Base-by-base conservation (phyloP, 2,888 invertebrate species). In the Strigamia transsilvanica region DNA sequence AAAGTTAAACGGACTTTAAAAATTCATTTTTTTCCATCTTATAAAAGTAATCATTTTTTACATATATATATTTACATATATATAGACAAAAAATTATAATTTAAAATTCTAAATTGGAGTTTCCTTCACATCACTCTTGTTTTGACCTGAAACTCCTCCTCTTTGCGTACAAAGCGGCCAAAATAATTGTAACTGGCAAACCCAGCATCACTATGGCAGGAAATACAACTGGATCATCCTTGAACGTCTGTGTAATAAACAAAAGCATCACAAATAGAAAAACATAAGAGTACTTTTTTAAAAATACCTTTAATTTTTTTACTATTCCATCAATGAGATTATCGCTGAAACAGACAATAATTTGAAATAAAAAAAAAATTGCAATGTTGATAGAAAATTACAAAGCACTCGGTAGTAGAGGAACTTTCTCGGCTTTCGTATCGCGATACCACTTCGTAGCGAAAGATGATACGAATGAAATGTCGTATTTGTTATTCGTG, bases 351-450 rank as follows among this genome's bases (percentile, higher is more conserved):
- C n/a, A 9, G 4, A 51, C 13, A 51, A n/a, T n/a, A 51, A 51
- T 51, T 3, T 34, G 34, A 34, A 34, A 51, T 6, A n/a, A n/a
- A 6, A n/a, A 51, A 51, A 51, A 51, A 51, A 51, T n/a, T 51
- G 10, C n/a, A 34, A 34, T 34, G 7, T 34, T 34, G 34, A 34
- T 34, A 34, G 34, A 34, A 34, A 79, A 32, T 32, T 79, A 79
- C 79, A 79, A 79, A 34, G 79, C 32, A 10, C 32, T 27, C n/a
- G 23, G 23, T 15, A 15, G 34, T 15, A 18, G 9, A n/a, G 79
- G 83, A 34, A 83, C 51, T 80, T 78, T 80, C n/a, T 80, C 80
- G 3, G 42, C 23, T 46, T 80, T 80, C 13, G 34, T 15, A 80
- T 80, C 46, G 51, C 46, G 51, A 51, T 7, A 80, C 80, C 80